A percentile compares a stretch with the other conserved stretches of the same genome.
Conservation (phyloP, 2,888 invertebrate species). For the Sipunculus nudus region DNA sequence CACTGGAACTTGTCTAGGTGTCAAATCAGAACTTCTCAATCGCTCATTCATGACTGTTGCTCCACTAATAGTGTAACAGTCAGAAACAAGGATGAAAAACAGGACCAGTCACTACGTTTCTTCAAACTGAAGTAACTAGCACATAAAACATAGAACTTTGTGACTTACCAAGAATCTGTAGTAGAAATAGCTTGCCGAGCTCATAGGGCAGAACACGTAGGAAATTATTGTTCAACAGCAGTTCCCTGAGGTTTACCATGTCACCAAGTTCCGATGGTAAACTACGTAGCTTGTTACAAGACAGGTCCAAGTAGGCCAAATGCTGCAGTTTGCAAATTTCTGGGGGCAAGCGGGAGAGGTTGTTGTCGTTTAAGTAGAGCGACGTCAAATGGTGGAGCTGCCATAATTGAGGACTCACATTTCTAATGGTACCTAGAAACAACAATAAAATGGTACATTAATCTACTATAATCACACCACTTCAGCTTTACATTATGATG, state of each 20-base stretch:
- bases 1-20: no score
- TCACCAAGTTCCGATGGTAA: constrained; percentile 97
- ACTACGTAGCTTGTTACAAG: constrained; percentile 92
- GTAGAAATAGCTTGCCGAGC: constrained; percentile 95
- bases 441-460: constrained; percentile 4
- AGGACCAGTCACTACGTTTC: no score
- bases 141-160: no score
- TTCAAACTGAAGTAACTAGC: no score
- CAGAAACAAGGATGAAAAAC: no score
- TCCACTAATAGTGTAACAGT: no score
- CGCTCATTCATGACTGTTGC: no score
- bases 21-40: no score
- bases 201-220: constrained; percentile 94
- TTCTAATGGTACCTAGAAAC: constrained; percentile 87
- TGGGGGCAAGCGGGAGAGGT: constrained; percentile 86
- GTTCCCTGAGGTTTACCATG: constrained; percentile 92
- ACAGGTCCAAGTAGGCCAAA: constrained; percentile 89
- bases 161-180: constrained; percentile 86
- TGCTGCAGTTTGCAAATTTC: constrained; percentile 87
- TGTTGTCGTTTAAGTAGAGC: constrained; percentile 95
- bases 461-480: not conserved
- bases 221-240: constrained; percentile 92
- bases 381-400: constrained; percentile 91
- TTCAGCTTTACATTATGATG: no score
- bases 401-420: constrained; percentile 91